phyloP scores from a whole-genome alignment of 2,797 vertebrate species.

The Acrossocheilus wenchowensis region DNA sequence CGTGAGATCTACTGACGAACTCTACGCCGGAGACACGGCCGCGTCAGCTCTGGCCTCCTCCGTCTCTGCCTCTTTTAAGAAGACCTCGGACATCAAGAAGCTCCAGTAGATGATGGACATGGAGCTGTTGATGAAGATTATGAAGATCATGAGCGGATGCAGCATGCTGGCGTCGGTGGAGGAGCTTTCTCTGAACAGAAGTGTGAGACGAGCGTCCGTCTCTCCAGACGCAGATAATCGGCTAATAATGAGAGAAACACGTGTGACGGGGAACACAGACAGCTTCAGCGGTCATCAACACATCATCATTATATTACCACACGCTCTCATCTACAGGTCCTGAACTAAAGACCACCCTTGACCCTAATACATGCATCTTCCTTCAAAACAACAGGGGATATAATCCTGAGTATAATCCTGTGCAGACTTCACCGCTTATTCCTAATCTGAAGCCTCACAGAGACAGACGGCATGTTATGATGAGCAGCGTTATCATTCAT shows the following conservation, averaged over 20 bases:
- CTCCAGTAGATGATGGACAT: conserved; percentile 73
- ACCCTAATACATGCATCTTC: background rate
- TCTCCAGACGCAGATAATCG: conserved; percentile 25
- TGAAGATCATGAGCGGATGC: conserved; percentile 75
- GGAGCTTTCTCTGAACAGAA: background rate
- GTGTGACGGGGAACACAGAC: background rate
- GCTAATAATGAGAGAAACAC: background rate
- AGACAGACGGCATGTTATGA: conserved; percentile 64
- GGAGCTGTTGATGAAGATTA: conserved; percentile 70
- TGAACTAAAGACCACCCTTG: background rate
- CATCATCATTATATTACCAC: background rate
- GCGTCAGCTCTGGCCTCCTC: conserved; percentile 62
- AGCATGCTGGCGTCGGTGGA: conserved; percentile 50
- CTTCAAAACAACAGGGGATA: conserved; percentile 59
- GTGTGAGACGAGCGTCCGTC: background rate
- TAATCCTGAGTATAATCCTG: conserved; percentile 75
- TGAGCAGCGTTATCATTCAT: background rate
- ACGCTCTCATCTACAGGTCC: background rate
- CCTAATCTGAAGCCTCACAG: conserved; percentile 66
- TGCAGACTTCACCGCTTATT: conserved; percentile 58
- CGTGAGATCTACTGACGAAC: background rate
- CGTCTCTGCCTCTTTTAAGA: conserved; percentile 65
- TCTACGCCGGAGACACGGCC: conserved; percentile 70
- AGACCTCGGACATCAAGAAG: conserved; percentile 69
- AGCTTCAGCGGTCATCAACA: conserved; percentile 5